Base-by-base conservation (phyloP, 1,140 invertebrate species). In the Pachyrhynchus sulphureomaculatus region DNA sequence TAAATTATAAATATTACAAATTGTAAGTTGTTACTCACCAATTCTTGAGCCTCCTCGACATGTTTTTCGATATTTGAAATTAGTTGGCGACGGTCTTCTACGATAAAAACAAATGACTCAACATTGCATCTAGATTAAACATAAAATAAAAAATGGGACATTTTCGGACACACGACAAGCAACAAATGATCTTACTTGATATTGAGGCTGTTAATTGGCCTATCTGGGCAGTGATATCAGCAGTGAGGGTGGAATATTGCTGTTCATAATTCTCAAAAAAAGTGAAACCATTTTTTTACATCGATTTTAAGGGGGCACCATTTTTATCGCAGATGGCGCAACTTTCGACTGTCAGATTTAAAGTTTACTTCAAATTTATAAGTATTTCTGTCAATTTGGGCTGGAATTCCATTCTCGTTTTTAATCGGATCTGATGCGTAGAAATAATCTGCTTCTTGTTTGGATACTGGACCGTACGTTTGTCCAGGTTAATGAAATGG, bases 21-120 rank as follows among this genome's bases (percentile, higher is more conserved):
- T 47, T 5, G 29, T 5, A 49, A 51, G n/a, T 47, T 23, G 23
- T 20, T 44, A 72, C 70, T 79, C 83, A 91, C 90, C 84, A 95
- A 77, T 80, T 95, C 92, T 75, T 91, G 86, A 6, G 90, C 89
- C 78, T 95, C 92, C 65, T 93, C 89, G 65, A 93, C 81, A 75
- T 89, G 87, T 42, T 82, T 81, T 74, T 91, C 89, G 66, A 91
- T 88, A 79, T 89, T 86, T 67, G 80, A 80, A 67, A 86, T 80
- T 36, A 86, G 76, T 39, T 81, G 78, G 64, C 80, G 80, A 65
- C 81, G 83, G 65, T 88, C 87, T 66, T 76, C 87, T 88, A 60
- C 29, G 23, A 18, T 77, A 78, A 65, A 70, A 71, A 67, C 53
- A 71, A 70, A 55, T 47, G 13, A 54, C 34, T 36, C 33, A 52